These are phyloP conservation scores for Python bivittatus DNA, from an alignment of 2,113 vertebrate genomes.

Conservation along the genomic window DNA sequence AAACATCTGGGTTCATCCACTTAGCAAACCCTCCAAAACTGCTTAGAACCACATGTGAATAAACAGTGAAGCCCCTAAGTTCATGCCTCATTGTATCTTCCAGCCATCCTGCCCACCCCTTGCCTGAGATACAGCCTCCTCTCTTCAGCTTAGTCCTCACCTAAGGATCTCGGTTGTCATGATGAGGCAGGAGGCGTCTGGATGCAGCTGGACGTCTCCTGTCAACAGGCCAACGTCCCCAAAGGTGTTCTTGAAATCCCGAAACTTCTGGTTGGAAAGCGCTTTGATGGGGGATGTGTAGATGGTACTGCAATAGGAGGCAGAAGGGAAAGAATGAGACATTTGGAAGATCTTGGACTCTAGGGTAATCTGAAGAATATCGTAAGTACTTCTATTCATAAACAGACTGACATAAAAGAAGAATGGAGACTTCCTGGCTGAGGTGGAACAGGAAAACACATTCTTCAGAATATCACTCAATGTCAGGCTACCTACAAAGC, in stretches of 20 bases:
- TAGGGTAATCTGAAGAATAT: not conserved
- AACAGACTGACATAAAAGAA: not conserved
- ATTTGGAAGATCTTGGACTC: not conserved
- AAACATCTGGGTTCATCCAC: not conserved
- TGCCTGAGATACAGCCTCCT: not conserved
- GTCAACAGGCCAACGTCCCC: constrained; percentile 90
- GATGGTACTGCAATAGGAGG: constrained; percentile 75
- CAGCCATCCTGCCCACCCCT: not conserved
- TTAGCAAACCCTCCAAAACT: not conserved
- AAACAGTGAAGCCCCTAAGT: not conserved
- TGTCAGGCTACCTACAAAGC: too few species aligned
- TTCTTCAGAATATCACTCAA: not conserved
- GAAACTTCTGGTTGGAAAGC: constrained; percentile 93
- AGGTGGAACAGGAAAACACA: not conserved
- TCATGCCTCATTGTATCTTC: not conserved
- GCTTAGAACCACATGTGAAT: not conserved
- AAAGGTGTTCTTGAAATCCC: constrained; percentile 89
- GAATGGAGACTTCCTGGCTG: not conserved
- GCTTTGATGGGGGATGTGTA: constrained; percentile 95
- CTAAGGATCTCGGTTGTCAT: constrained; percentile 95
- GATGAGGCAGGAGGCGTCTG: constrained; percentile 89
- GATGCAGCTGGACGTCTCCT: constrained; percentile 87
- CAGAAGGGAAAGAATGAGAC: not conserved
- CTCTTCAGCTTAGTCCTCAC: constrained; percentile 59
- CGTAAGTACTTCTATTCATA: not conserved